phyloP scores from a whole-genome alignment of 2,888 invertebrate species.

The Temnothorax ravouxi region DNA sequence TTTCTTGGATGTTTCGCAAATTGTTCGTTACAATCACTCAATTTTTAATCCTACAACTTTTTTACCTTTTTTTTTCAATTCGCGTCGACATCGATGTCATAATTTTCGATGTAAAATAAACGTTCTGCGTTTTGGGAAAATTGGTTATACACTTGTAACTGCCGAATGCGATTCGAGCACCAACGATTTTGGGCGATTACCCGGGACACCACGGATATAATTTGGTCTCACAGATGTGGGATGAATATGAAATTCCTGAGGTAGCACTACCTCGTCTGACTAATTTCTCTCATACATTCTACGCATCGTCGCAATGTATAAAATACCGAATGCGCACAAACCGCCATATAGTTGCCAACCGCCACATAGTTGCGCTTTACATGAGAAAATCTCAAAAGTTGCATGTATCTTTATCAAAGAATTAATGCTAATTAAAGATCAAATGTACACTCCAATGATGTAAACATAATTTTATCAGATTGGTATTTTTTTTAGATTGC shows the following conservation, averaged over 20 bases:
- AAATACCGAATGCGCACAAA: conserved; percentile 21
- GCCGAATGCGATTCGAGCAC: conserved; percentile 25
- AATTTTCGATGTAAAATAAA: conserved; percentile 22
- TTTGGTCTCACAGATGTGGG: conserved; percentile 37
- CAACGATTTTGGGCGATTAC: conserved; percentile 41
- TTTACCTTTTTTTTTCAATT: neutral
- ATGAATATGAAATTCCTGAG: conserved; percentile 54
- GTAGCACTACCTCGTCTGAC: conserved; percentile 16
- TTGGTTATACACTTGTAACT: conserved; percentile 19
- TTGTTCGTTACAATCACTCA: neutral
- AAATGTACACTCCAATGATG: neutral
- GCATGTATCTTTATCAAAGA: neutral
- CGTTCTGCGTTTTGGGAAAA: neutral
- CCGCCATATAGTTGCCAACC: neutral
- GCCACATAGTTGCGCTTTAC: neutral
- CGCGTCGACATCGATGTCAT: neutral
- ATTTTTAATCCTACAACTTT: neutral
- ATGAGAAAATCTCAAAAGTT: neutral
- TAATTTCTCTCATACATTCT: conserved; percentile 34
- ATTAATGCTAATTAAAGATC: neutral
- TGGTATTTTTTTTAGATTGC: neutral
- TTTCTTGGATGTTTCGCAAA: neutral
- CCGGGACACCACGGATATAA: conserved; percentile 41
- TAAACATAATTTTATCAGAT: neutral
- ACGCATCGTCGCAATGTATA: conserved; percentile 5